These are phyloP conservation scores for Ferrisia virgata DNA, from an alignment of 2,888 invertebrate genomes.

Conservation along the genomic window DNA sequence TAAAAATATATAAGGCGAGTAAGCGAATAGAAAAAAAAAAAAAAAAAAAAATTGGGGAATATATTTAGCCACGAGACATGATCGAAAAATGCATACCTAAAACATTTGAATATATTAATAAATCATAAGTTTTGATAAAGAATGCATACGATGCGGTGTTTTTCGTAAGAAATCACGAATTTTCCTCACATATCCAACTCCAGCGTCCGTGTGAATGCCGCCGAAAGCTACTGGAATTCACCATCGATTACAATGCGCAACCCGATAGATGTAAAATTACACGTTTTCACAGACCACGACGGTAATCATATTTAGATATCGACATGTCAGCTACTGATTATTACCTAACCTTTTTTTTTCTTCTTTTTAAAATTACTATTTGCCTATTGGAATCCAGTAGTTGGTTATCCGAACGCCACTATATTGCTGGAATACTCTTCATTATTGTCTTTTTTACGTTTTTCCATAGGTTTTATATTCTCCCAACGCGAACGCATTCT, in stretches of 20 bases:
- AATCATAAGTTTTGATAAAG: slow-evolving; percentile 40
- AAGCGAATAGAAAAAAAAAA: background rate
- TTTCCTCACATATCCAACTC: slow-evolving; percentile 17
- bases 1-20: background rate
- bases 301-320: slow-evolving; percentile 43
- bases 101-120: slow-evolving; percentile 44
- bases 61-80: slow-evolving; percentile 44
- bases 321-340: slow-evolving; percentile 45
- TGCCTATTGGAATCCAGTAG: slow-evolving; percentile 40
- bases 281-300: slow-evolving; percentile 42
- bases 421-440: background rate
- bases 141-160: background rate
- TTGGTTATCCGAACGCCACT: background rate
- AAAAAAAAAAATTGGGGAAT: background rate
- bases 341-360: slow-evolving; percentile 36
- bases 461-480: background rate
- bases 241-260: slow-evolving; percentile 41
- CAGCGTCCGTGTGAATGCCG: slow-evolving; percentile 38
- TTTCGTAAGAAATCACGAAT: slow-evolving; percentile 40
- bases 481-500: background rate
- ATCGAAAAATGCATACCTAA: slow-evolving; percentile 20
- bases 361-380: slow-evolving; percentile 40
- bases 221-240: slow-evolving; percentile 46
- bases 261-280: slow-evolving; percentile 36
- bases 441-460: slow-evolving; percentile 36